These are phyloP conservation scores for Xylocampa areola DNA, from an alignment of 2,888 invertebrate genomes.

Conservation along the genomic window DNA sequence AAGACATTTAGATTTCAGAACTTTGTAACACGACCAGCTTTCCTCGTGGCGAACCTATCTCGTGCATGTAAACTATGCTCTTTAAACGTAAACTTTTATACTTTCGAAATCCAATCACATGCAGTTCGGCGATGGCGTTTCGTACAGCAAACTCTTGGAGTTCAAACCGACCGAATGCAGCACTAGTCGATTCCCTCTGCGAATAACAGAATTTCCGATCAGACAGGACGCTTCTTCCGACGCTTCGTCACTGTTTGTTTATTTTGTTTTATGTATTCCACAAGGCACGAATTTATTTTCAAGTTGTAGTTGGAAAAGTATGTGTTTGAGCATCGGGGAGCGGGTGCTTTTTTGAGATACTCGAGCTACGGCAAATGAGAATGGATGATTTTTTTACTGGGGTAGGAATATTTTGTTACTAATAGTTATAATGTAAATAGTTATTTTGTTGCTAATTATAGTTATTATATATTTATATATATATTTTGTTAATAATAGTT, in stretches of 20 bases:
- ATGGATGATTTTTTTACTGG: no score
- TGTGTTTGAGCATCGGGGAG: constrained; percentile 26
- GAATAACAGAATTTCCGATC: constrained; percentile 86
- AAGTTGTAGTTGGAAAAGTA: constrained; percentile 44
- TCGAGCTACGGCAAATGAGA: constrained; percentile 7
- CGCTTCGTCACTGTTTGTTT: constrained; percentile 72
- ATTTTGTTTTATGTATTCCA: constrained; percentile 66
- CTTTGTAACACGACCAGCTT: constrained; percentile 32
- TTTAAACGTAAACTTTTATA: constrained; percentile 79
- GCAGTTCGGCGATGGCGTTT: constrained; percentile 68
- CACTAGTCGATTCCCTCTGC: constrained; percentile 84
- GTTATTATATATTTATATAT: no score
- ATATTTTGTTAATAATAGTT: no score
- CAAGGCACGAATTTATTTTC: constrained; percentile 59
- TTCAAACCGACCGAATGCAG: constrained; percentile 70
- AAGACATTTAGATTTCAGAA: constrained; percentile 57
- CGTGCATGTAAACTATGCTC: constrained; percentile 70
- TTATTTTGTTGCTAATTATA: no score
- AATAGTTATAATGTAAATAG: no score
- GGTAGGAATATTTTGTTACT: no score
- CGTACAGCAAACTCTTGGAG: constrained; percentile 72
- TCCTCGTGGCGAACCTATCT: constrained; percentile 33
- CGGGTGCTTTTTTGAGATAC: constrained; percentile 31
- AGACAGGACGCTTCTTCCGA: constrained; percentile 63
- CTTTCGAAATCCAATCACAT: constrained; percentile 80